Percentiles rank a stretch among this genome's conserved stretches.
Evolutionary conservation across 2,797 vertebrate species (phyloP).

Genomic region (Limosa lapponica): DNA sequence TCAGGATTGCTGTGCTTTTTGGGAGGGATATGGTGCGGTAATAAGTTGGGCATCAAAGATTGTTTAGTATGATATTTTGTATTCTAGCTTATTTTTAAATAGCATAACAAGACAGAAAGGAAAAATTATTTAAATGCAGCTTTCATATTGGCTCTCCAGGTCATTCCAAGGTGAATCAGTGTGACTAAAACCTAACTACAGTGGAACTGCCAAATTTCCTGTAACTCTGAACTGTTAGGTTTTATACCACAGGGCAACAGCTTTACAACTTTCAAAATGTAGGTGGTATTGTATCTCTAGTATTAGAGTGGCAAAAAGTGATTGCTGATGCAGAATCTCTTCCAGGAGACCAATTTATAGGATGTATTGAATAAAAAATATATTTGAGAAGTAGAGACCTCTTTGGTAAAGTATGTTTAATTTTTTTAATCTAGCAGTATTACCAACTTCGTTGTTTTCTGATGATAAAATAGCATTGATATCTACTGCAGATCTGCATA

Average conservation of each 20-base stretch:
- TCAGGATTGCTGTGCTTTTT: neutral
- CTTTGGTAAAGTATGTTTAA: neutral
- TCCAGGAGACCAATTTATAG: conserved; percentile 47
- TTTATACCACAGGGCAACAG: conserved; percentile 55
- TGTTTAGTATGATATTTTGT: conserved; percentile 13
- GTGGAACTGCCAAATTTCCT: conserved; percentile 42
- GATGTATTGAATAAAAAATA: neutral
- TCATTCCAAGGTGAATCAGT: conserved; percentile 12
- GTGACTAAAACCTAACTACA: neutral
- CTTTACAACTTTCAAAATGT: conserved; percentile 8
- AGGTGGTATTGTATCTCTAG: neutral
- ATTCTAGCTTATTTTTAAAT: conserved; percentile 61
- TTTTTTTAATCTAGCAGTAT: neutral
- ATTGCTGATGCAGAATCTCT: conserved; percentile 40
- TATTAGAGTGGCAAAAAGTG: neutral
- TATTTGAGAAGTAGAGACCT: neutral
- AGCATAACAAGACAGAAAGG: conserved; percentile 16
- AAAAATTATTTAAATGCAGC: conserved; percentile 10
- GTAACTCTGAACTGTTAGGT: neutral
- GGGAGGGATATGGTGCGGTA: conserved; percentile 49
- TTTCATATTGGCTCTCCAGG: conserved; percentile 4
- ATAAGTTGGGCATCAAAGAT: conserved; percentile 56
- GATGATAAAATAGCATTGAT: neutral
- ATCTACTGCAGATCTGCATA: neutral
- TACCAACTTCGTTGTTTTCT: neutral